phyloP scores from a whole-genome alignment of 2,888 invertebrate genomes.

The Trissoscelio sp. region DNA sequence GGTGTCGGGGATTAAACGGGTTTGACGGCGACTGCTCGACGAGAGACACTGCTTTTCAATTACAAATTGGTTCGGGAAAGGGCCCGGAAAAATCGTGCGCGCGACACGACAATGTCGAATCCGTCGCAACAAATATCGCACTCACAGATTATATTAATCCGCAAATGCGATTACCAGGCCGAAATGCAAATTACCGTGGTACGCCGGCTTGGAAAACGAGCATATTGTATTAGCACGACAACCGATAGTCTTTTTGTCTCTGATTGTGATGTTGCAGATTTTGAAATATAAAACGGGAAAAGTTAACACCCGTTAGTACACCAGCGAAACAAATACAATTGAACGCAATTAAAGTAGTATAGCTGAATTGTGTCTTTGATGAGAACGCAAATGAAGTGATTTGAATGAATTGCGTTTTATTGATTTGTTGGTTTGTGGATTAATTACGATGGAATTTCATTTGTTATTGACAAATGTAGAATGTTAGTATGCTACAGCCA shows the following conservation, averaged over 20 bases:
- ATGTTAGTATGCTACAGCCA: too few relatives aligned
- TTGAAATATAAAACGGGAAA: constrained; percentile 12
- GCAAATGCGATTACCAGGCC: constrained; percentile 56
- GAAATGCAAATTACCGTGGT: constrained; percentile 55
- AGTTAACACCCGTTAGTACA: not conserved
- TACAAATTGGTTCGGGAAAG: constrained; percentile 50
- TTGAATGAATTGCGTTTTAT: too few relatives aligned
- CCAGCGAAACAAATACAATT: too few relatives aligned
- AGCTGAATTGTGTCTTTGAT: too few relatives aligned
- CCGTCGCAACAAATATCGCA: constrained; percentile 60
- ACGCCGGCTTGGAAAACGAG: constrained; percentile 39
- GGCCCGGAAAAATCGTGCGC: constrained; percentile 49
- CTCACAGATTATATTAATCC: constrained; percentile 64
- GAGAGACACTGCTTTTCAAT: constrained; percentile 64
- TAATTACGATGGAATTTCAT: too few relatives aligned
- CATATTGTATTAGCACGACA: constrained; percentile 48
- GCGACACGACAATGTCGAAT: constrained; percentile 41
- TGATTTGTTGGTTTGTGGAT: too few relatives aligned
- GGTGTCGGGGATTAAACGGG: constrained; percentile 50
- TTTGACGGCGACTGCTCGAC: constrained; percentile 45
- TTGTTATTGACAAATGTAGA: too few relatives aligned
- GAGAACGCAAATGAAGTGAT: too few relatives aligned
- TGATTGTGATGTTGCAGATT: not conserved
- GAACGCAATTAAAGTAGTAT: too few relatives aligned
- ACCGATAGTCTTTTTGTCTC: constrained; percentile 22